Base-by-base conservation (phyloP, 2,797 vertebrate species). In the Melanotaenia pygmaea region DNA sequence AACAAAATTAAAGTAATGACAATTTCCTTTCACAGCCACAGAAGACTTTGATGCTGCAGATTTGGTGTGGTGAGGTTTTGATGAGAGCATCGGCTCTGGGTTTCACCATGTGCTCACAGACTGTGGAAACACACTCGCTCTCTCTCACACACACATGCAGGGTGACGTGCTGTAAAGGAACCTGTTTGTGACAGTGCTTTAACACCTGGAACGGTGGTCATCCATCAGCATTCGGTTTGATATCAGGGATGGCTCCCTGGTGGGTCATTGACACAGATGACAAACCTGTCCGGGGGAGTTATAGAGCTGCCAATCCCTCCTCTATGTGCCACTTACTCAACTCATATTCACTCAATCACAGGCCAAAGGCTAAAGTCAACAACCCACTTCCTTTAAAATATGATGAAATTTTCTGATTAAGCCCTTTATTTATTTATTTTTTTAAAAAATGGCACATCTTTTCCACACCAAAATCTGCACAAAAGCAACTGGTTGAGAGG, bases 171-270 rank as follows among this genome's bases (percentile, higher is more conserved):
- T 82, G 78, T 77, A 59, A 79, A 84, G 81, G 81, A 86, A 83
- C 80, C 67, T 84, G 88, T 85, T 87, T 88, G 86, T 89, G 87
- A 91, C 88, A 80, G 74, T 75, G 83, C 82, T 79, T 84, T 89
- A 93, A 90, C 89, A 94, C 91, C 93, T 93, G 88, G 88, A 92
- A 77, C 82, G 74, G 77, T 70, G 77, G 84, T 86, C 91, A 90
- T 94, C 93, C 89, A 89, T 94, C 94, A 94, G 87, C 66, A 84
- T 61, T 86, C 90, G 86, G 89, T 90, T 89, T 94, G 93, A 93
- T 91, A 91, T 90, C 86, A 84, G 84, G 89, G 86, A 82, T 59
- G 80, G 76, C 83, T 93, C 93, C 92, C 93, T 71, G 87, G 89
- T 92, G 93, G 88, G 88, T 89, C 91, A 85, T 90, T 91, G 93